Evolutionary conservation across 2,888 invertebrate species (phyloP), one percentile per base, ranked within the genome.

Genomic region (Andrena camellia): DNA sequence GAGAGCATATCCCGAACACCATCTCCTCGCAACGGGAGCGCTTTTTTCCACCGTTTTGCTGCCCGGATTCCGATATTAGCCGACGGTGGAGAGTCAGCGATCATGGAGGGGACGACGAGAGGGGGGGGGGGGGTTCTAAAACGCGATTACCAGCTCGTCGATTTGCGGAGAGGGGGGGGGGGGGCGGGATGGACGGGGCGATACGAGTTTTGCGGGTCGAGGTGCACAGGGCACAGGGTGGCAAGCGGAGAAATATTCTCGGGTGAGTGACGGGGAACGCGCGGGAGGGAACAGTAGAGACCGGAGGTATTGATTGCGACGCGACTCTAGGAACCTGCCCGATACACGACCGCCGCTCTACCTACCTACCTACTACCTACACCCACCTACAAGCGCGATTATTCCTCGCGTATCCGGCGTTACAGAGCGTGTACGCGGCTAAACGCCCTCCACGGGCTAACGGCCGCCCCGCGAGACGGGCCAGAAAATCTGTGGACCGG

Each of bases 191-290:
- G 76, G 78, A 84, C 81, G 60, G 84, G 80, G 83, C 84, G 81
- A 86, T 85, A 80, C 85, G 87, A 86, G 86, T 86, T 86, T 86
- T 85, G 86, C 86, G 85, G 86, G 85, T 80, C 87, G 86, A 85
- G 85, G 77, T 87, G 57, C 57, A 85, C 85, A 87, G 82, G 86
- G 79, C 81, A 80, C 81, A 88, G 81, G 88, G 87, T 84, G 84
- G 82, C 83, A 78, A 86, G 90, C 83, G 88, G 89, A 87, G 88
- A 89, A 89, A 90, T 89, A 89, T 92, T 91, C 92, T 90, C 92
- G 92, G 92, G 87, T 90, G 92, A 92, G 92, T 92, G 92, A 92
- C 91, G 91, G 91, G 90, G 90, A 81, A 85, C 72, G 84, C 79
- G 87, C 88, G 91, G 90, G 90, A 91, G 92, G 92, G 91, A 90